Base-by-base conservation (phyloP, 2,888 invertebrate genomes). In the Ferdinandea cuprea region DNA sequence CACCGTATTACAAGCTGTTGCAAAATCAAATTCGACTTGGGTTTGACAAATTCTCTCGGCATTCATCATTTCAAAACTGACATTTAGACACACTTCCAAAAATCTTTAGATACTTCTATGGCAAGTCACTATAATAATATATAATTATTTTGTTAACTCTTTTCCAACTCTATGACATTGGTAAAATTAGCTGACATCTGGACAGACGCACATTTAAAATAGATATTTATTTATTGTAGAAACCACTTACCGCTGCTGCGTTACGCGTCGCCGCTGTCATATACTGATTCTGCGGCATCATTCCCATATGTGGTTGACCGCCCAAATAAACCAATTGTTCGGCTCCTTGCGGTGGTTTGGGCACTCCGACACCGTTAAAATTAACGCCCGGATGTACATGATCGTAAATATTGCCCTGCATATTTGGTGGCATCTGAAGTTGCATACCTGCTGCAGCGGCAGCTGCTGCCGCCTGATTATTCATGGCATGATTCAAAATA, bases 271-370 rank as follows among this genome's bases (percentile, higher is more conserved):
- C 87, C 71, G 89, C 88, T 66, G 89, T 90, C 90, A 91, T 89
- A 74, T 89, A 91, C 85, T 91, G 91, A 88, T 89, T 91, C 85
- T 91, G 91, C 61, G 90, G 89, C 88, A 91, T 88, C 86, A 90
- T 87, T 21, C 89, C 88, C 87, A 90, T 88, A 50, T 89, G 90
- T 50, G 89, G 90, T 76, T 90, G 90, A 0, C 90, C 90, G 37
- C 91, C 88, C 86, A 91, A 88, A 81, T 91, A 91, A 48, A 91
- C 90, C 54, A 89, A 87, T 72, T 91, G 91, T 71, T 89, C 89
- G 1, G 88, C 89, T 48, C 89, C 89, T 48, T 87, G 86, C 44
- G 86, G 86, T 52, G 87, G 87, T 58, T 88, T 87, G 13, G 88
- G 87, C 21, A 87, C 88, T 48, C 86, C 85, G 17, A 87, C 88